Evolutionary conservation across 2,888 invertebrate species (phyloP).

Genomic region (Metallyticus violacea): DNA sequence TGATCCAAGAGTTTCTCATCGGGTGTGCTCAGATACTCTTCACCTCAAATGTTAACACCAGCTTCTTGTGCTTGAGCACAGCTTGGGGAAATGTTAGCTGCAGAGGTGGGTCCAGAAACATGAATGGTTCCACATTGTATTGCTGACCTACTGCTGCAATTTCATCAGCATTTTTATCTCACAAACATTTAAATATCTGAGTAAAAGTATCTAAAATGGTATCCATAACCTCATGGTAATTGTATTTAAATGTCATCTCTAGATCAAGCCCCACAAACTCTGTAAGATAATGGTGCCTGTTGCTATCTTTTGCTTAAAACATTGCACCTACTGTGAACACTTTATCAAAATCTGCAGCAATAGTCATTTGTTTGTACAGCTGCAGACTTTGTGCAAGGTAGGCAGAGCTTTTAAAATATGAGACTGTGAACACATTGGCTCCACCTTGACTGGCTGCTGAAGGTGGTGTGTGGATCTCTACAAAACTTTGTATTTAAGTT

Average conservation of each 20-base stretch:
- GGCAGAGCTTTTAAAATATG: conserved; percentile 90
- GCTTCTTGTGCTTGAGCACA: conserved; percentile 80
- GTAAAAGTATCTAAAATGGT: conserved; percentile 90
- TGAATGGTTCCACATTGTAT: conserved; percentile 89
- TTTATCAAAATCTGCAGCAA: conserved; percentile 95
- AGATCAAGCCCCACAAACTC: conserved; percentile 98
- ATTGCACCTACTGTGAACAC: conserved; percentile 66
- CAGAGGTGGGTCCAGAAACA: conserved; percentile 92
- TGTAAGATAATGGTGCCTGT: conserved; percentile 96
- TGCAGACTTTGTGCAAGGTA: conserved; percentile 98
- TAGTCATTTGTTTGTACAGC: conserved; percentile 99
- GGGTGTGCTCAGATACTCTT: conserved; percentile 95
- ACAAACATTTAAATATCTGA: conserved; percentile 84
- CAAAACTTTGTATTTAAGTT: conserved; percentile 62
- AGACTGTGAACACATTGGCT: conserved; percentile 91
- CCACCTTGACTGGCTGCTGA: conserved; percentile 97
- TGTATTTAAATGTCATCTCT: conserved; percentile 98
- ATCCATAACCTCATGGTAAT: conserved; percentile 93
- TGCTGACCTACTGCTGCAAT: conserved; percentile 88
- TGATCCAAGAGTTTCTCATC: conserved; percentile 92
- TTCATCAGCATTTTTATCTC: conserved; percentile 74
- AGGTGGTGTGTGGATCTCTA: conserved; percentile 98
- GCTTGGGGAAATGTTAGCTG: conserved; percentile 81
- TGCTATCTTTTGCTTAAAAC: conserved; percentile 98
- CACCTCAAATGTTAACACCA: conserved; percentile 84